Evolutionary conservation across 2,113 vertebrate genomes (phyloP), one percentile per base, ranked within the genome.

Genomic region (Erinaceus europaeus): DNA sequence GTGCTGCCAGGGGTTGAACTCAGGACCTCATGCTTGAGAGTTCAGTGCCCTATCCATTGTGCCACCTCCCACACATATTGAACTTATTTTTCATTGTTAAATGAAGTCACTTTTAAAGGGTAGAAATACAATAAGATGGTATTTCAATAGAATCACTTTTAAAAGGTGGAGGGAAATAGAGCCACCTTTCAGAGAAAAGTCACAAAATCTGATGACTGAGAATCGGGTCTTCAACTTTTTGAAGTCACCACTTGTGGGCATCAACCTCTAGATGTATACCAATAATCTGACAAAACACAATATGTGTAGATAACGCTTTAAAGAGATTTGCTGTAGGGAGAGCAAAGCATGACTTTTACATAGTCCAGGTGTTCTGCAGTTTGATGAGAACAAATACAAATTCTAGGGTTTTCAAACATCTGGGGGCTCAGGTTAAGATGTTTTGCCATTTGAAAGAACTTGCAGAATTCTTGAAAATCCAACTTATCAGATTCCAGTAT

Each of bases 291-390:
- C 32, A 52, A 74, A 40, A 78, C 59, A 14, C 9, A 11, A 2
- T 64, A 32, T 68, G 20, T 48, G 25, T 57, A 44, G 57, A 44
- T 81, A 67, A 53, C 10, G 68, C 82, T 83, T 86, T 85, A 75
- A n/a, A 69, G 38, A 12, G 74, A 57, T 88, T 77, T 25, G 6
- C 62, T 29, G 17, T 84, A 18, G 0, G 21, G 12, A 74, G 40
- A 75, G 20, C 6, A 92, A 85, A 92, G 4, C 55, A 65, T 32
- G 12, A n/a, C n/a, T 11, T 88, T 84, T 72, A 72, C 53, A 82
- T 86, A 72, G 42, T n/a, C n/a, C 78, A 59, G 62, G 32, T 42
- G 44, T 92, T 48, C 25, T 68, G 46, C 21, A 59, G 84, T 83
- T 88, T 86, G 72, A 84, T 25, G 48, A 34, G 18, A 67, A 17